These are phyloP conservation scores for Rhinolophus ferrumequinum DNA, from an alignment of 2,113 vertebrate genomes.

Conservation along the genomic window DNA sequence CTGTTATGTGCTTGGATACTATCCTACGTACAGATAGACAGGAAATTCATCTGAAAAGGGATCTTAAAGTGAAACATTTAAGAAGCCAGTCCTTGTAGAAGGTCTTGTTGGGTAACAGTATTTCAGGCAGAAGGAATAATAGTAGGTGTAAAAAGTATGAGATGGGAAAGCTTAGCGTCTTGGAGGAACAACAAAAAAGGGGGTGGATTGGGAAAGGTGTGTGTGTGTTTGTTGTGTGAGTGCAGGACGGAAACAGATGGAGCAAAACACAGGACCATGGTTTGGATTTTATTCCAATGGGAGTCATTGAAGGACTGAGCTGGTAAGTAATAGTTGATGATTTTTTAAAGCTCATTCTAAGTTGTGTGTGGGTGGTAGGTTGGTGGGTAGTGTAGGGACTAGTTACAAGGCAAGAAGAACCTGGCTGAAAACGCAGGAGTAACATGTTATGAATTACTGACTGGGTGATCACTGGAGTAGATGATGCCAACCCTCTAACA, in stretches of 20 bases:
- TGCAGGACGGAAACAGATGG: not conserved
- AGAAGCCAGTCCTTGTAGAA: not conserved
- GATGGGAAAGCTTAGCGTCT: not conserved
- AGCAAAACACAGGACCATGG: not conserved
- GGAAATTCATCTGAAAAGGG: not conserved
- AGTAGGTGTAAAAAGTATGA: not conserved
- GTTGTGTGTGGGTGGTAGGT: not conserved
- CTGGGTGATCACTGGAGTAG: not conserved
- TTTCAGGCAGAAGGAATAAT: not conserved
- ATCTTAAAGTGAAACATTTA: not conserved
- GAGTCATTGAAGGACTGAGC: not conserved
- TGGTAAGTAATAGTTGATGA: not conserved
- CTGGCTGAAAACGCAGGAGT: not conserved
- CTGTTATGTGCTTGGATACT: not conserved
- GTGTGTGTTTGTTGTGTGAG: not conserved
- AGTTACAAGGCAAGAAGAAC: not conserved
- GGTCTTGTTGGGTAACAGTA: not conserved
- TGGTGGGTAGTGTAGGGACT: not conserved
- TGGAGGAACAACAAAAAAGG: not conserved
- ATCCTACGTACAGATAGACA: not conserved
- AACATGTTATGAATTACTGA: not conserved
- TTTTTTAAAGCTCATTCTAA: not conserved
- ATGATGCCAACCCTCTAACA: not conserved
- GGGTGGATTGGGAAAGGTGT: not conserved
- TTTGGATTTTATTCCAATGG: not conserved